Conservation (phyloP, 2,113 vertebrate genomes). For the Mastomys coucha region DNA sequence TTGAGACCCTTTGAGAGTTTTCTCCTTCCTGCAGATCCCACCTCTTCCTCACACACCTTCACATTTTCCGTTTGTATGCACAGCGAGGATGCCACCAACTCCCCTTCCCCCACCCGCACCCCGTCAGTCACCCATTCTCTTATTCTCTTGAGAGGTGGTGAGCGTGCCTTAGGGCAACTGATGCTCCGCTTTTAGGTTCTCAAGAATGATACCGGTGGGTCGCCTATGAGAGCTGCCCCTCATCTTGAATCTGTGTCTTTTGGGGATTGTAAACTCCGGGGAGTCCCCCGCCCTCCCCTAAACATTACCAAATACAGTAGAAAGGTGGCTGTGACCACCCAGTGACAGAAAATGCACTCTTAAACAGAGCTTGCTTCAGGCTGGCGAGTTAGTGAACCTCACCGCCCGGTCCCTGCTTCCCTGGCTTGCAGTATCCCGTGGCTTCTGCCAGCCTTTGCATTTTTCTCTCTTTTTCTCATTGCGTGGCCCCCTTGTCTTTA, state of each 20-base stretch:
- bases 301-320: slow-evolving; percentile 46
- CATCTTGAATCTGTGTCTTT: background rate
- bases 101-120: background rate
- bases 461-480: slow-evolving; percentile 88
- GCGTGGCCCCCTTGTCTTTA: slow-evolving; percentile 93
- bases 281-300: background rate
- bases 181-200: background rate
- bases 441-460: slow-evolving; percentile 80
- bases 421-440: background rate
- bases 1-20: background rate
- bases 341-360: fast-evolving
- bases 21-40: no score
- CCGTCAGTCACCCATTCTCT: background rate
- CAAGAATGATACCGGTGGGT: background rate
- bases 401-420: background rate
- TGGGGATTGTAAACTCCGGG: background rate
- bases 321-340: background rate
- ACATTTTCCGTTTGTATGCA: background rate
- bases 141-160: background rate
- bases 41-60: background rate
- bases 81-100: background rate
- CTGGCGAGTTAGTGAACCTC: background rate
- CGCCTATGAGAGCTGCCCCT: background rate
- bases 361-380: fast-evolving
- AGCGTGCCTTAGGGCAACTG: no score